Base-by-base conservation (phyloP, 2,888 invertebrate genomes). In the Xylophagus ater region DNA sequence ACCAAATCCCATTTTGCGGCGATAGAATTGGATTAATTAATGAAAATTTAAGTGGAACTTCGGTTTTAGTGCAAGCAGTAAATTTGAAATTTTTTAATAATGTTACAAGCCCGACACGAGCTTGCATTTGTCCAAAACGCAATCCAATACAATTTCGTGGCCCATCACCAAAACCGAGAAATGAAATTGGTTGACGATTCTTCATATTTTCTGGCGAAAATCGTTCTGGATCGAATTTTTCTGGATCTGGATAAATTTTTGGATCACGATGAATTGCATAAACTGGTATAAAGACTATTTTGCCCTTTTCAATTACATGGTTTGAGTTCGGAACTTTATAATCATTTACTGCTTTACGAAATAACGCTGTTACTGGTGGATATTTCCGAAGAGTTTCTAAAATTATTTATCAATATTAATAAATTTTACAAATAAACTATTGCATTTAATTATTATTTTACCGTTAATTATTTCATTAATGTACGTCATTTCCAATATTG, bases 341-440 rank as follows among this genome's bases (percentile, higher is more conserved):
- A 30, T 63, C 57, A 14, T 50, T 52, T 2, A 53, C 47, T 4
- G 66, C 60, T 12, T 51, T 51, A 18, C 67, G 57, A 15, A 59
- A 49, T 1, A 63, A 44, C 7, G 60, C 45, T 3, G 60, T 48
- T 1, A 62, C 53, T 8, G 69, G 60, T 2, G 71, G 68, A 49
- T 67, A 67, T 37, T 61, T 55, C 6, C 71, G 57, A 23, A 71
- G 53, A 0, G 68, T 61, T 52, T 71, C 71, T 66, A 37, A 34
- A 29, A 19, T 13, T 9, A 29, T 3, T n/a, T 35, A 18, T 19
- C 17, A 24, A 15, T 12, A 12, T 14, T n/a, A 28, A 13, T 5
- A 23, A 37, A 21, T 30, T 36, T 13, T 4, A 34, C 7, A 4
- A 15, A 15, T 12, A 13, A 4, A 2, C 13, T 30, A n/a, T 17